A percentile compares a stretch with the other conserved stretches of the same genome.
Conservation (phyloP, 2,113 vertebrate species). For the Pavo muticus region DNA sequence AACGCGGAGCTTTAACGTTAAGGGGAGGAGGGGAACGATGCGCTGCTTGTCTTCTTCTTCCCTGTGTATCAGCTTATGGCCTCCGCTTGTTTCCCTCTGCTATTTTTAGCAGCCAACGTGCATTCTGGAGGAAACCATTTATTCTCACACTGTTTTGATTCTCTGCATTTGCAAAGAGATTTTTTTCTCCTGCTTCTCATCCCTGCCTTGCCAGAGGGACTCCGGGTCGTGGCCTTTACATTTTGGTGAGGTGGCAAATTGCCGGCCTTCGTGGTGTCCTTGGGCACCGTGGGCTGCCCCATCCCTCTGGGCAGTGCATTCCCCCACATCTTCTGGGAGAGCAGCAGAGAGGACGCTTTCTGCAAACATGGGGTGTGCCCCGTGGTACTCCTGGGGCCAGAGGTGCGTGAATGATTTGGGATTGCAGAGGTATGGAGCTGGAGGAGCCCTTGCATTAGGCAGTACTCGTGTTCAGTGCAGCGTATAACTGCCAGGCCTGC, state of each 20-base stretch:
- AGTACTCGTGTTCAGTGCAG: too few relatives aligned
- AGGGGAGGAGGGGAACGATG: accelerated
- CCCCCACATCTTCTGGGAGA: neutral
- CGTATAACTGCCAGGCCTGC: neutral
- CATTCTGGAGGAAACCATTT: neutral
- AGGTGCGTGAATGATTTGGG: neutral
- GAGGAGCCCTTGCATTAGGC: neutral
- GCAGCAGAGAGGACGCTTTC: neutral
- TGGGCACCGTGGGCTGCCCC: neutral
- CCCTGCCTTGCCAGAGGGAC: neutral
- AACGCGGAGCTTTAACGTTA: neutral
- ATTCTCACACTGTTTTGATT: neutral
- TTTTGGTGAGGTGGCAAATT: neutral
- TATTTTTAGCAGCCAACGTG: neutral
- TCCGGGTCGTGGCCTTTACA: accelerated
- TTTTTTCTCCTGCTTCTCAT: neutral
- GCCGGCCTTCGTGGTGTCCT: neutral
- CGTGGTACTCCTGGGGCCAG: neutral
- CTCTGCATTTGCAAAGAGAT: neutral
- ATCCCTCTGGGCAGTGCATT: neutral
- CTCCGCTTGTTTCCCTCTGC: neutral
- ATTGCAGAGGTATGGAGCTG: neutral
- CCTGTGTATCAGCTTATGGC: neutral
- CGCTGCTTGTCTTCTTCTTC: neutral
- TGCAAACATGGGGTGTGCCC: accelerated